A percentile compares a stretch with the other conserved stretches of the same genome.
Evolutionary conservation across 2,797 vertebrate species (phyloP).

Genomic region (Eulemur albifrons): DNA sequence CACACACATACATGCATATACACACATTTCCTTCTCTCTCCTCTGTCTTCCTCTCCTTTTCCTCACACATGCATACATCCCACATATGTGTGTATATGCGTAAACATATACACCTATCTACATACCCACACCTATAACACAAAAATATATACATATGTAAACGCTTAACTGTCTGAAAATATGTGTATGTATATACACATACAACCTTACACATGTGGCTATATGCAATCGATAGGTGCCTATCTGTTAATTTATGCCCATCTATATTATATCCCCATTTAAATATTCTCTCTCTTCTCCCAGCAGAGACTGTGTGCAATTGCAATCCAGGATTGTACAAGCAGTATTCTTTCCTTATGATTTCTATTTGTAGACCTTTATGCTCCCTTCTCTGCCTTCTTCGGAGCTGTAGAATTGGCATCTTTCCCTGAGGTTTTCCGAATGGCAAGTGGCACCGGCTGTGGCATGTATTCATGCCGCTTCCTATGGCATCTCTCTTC

Average conservation of each 20-base stretch:
- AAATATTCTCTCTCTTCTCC: conserved; percentile 81
- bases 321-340: conserved; percentile 73
- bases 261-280: conserved; percentile 69
- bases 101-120: conserved; percentile 31
- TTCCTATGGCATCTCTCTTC: conserved; percentile 82
- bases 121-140: conserved; percentile 47
- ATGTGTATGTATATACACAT: conserved; percentile 62
- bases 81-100: conserved; percentile 22
- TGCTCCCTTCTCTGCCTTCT: conserved; percentile 70
- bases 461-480: conserved; percentile 77
- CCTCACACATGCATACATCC: conserved; percentile 67
- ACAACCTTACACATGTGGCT: conserved; percentile 64
- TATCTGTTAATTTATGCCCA: conserved; percentile 65
- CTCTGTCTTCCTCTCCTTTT: conserved; percentile 28
- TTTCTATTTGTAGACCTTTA: conserved; percentile 73
- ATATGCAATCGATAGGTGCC: conserved; percentile 62
- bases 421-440: conserved; percentile 79
- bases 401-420: conserved; percentile 79
- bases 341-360: conserved; percentile 68
- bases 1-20: conserved; percentile 49
- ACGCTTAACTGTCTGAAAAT: conserved; percentile 57
- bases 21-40: conserved; percentile 31
- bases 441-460: conserved; percentile 81
- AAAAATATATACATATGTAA: conserved; percentile 64
- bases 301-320: conserved; percentile 83